Evolutionary conservation across 2,888 invertebrate species (phyloP).

Genomic region (Meghimatium bilineatum): DNA sequence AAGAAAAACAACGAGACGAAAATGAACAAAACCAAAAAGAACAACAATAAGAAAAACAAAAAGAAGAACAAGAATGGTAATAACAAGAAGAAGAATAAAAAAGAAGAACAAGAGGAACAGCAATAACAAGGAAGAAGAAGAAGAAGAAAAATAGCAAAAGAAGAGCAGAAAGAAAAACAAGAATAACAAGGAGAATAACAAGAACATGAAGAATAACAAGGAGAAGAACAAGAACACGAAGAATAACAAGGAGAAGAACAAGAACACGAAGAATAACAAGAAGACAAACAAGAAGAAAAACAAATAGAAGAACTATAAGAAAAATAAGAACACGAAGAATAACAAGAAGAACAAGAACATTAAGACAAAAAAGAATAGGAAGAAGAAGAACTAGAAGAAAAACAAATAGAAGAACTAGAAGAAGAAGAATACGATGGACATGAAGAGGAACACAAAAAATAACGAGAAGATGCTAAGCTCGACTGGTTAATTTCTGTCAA

Average conservation of each 20-base stretch:
- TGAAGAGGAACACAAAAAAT: neutral
- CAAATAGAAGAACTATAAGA: too few relatives aligned
- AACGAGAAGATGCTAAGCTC: too few relatives aligned
- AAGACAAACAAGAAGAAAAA: neutral
- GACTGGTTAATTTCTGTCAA: too few relatives aligned
- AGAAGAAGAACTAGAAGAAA: neutral
- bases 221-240: neutral
- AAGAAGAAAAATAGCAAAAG: neutral
- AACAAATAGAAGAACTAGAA: neutral
- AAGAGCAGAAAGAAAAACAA: neutral
- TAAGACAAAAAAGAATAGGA: neutral
- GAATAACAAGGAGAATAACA: neutral
- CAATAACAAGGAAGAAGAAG: neutral
- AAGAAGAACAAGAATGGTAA: too few relatives aligned
- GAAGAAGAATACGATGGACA: neutral
- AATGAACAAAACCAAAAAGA: too few relatives aligned
- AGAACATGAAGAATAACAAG: neutral
- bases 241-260: neutral
- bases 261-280: neutral
- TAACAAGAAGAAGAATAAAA: neutral
- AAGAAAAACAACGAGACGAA: too few relatives aligned
- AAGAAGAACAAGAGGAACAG: neutral
- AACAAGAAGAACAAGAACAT: neutral
- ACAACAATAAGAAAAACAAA: too few relatives aligned
- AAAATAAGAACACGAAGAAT: neutral